Percentiles rank a stretch among this genome's conserved stretches.
Evolutionary conservation across 2,113 vertebrate species (phyloP).

Genomic region (Microcebus lehilahytsara): DNA sequence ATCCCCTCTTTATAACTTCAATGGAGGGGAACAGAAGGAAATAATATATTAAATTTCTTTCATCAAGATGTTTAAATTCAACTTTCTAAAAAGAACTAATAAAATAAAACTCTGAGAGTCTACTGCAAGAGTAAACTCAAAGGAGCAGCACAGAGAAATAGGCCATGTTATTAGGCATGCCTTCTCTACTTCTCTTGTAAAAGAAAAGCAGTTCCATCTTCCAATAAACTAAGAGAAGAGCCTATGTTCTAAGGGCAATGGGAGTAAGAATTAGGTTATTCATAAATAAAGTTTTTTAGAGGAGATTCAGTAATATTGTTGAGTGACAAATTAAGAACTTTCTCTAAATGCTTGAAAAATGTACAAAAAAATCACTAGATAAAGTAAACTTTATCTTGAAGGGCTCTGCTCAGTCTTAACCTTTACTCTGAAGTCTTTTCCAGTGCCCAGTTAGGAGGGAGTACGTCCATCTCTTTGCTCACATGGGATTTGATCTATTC

Average conservation of each 20-base stretch:
- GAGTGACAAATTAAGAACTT: background rate
- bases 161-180: background rate
- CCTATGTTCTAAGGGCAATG: background rate
- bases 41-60: background rate
- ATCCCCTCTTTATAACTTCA: background rate
- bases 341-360: background rate
- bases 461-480: fast-evolving
- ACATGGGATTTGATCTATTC: background rate
- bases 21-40: background rate
- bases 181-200: background rate
- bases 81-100: background rate
- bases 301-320: background rate
- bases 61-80: background rate
- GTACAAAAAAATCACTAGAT: background rate
- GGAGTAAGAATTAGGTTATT: background rate
- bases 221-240: background rate
- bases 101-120: background rate
- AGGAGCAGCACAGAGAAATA: background rate
- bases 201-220: background rate
- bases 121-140: background rate
- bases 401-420: background rate
- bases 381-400: background rate
- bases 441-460: background rate
- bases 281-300: background rate
- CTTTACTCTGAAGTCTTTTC: background rate